Conservation (phyloP, 2,797 vertebrate species). For the Momotus momota region DNA sequence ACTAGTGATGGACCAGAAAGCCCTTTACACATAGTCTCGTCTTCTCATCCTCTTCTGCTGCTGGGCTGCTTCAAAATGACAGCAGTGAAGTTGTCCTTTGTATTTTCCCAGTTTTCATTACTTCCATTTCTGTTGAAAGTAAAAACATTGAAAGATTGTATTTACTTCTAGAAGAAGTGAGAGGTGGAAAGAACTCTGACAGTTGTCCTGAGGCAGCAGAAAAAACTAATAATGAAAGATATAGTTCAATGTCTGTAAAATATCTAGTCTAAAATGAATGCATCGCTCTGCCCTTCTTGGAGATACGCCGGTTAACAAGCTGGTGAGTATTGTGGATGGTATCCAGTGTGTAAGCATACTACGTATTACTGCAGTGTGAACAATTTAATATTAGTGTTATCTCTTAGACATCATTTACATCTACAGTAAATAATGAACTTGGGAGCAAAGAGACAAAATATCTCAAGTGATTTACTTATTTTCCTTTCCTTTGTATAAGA, state of each 20-base stretch:
- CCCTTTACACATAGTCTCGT: neutral
- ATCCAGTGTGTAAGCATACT: neutral
- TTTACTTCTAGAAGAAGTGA: slow-evolving; percentile 32
- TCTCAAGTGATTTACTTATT: neutral
- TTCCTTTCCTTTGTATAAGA: neutral
- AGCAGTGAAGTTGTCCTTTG: slow-evolving; percentile 36
- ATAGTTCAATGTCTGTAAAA: slow-evolving; percentile 54
- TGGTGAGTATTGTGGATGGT: slow-evolving; percentile 11
- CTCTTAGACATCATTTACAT: neutral
- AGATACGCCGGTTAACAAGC: neutral
- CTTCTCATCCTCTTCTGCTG: neutral
- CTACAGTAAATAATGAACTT: slow-evolving; percentile 17
- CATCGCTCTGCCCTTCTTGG: slow-evolving; percentile 2
- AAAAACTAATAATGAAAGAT: slow-evolving; percentile 68
- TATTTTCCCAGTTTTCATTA: slow-evolving; percentile 16
- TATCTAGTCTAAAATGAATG: slow-evolving; percentile 56
- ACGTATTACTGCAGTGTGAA: neutral
- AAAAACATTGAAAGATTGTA: slow-evolving; percentile 4
- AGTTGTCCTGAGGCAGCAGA: slow-evolving; percentile 51
- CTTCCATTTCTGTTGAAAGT: slow-evolving; percentile 9
- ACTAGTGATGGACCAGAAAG: neutral
- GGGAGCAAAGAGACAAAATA: neutral
- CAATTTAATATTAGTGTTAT: neutral
- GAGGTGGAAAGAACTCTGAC: slow-evolving; percentile 35
- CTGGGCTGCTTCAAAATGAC: slow-evolving; percentile 40